These are phyloP conservation scores for Perithous albicinctus DNA, from an alignment of 2,888 invertebrate species.

Conservation along the genomic window DNA sequence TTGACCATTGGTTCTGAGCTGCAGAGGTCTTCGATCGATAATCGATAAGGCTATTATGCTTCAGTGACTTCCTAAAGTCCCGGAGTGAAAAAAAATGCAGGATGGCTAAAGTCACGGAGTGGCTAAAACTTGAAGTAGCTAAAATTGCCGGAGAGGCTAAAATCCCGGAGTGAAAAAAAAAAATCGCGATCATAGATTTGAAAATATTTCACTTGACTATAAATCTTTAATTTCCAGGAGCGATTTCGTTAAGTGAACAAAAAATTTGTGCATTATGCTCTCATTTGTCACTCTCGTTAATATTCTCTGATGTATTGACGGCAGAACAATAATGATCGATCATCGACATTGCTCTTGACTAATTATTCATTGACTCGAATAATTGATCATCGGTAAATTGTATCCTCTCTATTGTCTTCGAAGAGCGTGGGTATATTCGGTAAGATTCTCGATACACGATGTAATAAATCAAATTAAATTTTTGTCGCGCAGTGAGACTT, in stretches of 20 bases:
- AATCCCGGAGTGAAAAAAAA: neutral
- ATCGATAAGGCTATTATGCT: neutral
- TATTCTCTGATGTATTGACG: neutral
- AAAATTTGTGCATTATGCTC: neutral
- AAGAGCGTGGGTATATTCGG: neutral
- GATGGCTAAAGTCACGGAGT: no score
- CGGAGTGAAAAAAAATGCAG: no score
- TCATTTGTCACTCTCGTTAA: neutral
- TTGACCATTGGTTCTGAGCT: neutral
- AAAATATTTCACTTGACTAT: no score
- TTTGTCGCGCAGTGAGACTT: neutral
- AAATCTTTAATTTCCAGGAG: neutral
- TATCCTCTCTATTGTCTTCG: conserved; percentile 5
- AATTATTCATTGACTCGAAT: neutral
- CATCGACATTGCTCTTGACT: neutral
- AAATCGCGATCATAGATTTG: no score
- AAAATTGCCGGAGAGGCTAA: no score
- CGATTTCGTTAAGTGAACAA: no score
- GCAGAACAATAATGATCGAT: neutral
- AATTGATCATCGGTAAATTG: neutral
- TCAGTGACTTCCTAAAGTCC: no score
- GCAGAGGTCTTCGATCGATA: neutral
- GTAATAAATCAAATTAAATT: conserved; percentile 22
- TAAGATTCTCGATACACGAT: conserved; percentile 5
- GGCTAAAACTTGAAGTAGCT: no score